These are phyloP conservation scores for Mobula birostris DNA, from an alignment of 2,113 vertebrate genomes.

Conservation along the genomic window DNA sequence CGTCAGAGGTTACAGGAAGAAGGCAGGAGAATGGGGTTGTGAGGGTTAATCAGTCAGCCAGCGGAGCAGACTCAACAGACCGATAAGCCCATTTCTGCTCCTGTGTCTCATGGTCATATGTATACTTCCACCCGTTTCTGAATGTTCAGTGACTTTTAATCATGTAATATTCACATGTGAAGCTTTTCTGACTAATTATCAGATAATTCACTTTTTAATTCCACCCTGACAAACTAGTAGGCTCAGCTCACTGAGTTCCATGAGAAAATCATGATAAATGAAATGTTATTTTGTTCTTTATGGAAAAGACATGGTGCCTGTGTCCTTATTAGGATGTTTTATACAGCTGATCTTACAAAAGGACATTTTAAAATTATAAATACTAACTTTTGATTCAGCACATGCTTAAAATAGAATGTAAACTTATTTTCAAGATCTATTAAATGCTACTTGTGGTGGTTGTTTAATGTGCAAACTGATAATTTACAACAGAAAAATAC, in stretches of 20 bases:
- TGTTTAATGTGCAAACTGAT: neutral
- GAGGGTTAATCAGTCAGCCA: no score
- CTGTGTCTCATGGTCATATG: no score
- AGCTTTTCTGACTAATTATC: neutral
- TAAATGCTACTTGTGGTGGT: neutral
- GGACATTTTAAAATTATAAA: neutral
- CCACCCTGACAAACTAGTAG: neutral
- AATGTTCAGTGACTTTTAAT: neutral
- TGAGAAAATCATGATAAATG: neutral
- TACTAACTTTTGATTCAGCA: neutral
- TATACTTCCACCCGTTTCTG: neutral
- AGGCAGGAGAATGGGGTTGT: no score
- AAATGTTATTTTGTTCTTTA: neutral
- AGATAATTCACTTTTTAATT: neutral
- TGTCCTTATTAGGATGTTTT: neutral
- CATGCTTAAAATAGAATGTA: neutral
- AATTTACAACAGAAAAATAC: neutral
- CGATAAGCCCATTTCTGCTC: no score
- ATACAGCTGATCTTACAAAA: neutral
- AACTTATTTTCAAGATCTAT: neutral
- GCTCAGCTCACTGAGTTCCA: neutral
- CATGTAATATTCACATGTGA: neutral
- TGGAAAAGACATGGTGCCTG: neutral
- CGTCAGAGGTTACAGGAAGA: no score
- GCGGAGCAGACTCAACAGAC: no score